phyloP scores from a whole-genome alignment of 2,888 invertebrate genomes.

The Megalurothrips usitatus region DNA sequence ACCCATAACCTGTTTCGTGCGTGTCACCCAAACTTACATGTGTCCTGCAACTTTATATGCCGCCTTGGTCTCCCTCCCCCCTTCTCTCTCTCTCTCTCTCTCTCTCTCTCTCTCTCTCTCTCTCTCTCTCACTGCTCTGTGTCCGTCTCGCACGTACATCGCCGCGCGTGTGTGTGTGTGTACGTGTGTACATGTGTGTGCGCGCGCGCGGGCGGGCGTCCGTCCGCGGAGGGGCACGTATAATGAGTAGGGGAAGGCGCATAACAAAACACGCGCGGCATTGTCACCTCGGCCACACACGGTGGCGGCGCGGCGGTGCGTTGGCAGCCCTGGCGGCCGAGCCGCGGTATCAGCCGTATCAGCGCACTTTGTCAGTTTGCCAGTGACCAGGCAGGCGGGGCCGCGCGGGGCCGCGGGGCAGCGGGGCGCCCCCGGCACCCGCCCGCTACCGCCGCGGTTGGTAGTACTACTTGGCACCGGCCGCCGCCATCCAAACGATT shows the following conservation, averaged over 20 bases:
- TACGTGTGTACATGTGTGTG: neutral
- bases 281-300: constrained; percentile 14
- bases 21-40: constrained; percentile 21
- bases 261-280: constrained; percentile 20
- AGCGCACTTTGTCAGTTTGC: too few relatives aligned
- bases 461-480: neutral
- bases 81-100: too few relatives aligned
- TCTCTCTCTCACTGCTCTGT: neutral
- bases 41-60: constrained; percentile 24
- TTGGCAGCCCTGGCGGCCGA: neutral
- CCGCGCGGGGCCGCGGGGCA: neutral
- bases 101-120: too few relatives aligned
- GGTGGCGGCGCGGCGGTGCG: neutral
- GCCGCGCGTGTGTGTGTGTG: neutral
- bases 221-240: neutral
- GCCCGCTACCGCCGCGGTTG: neutral
- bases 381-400: too few relatives aligned
- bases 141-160: neutral
- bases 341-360: too few relatives aligned
- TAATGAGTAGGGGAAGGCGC: constrained; percentile 15
- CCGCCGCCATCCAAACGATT: neutral
- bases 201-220: neutral
- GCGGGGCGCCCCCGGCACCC: neutral
- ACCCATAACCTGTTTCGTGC: constrained; percentile 18
- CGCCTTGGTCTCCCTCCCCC: neutral